Conservation (phyloP, 1,140 invertebrate genomes). For the Bombus consobrinus region DNA sequence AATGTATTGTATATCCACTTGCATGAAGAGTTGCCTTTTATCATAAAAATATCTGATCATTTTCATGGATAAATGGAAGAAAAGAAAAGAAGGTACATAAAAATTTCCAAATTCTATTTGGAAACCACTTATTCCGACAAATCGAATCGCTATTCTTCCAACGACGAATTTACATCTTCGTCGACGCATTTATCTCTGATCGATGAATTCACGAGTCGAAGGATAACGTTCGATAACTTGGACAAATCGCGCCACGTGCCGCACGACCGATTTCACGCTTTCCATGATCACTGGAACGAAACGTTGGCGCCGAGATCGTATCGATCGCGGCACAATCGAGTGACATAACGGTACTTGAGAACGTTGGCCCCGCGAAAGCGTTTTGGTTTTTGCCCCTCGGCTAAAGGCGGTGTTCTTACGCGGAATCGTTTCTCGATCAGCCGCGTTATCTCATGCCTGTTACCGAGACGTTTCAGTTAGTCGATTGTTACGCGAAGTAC, state of each 20-base stretch:
- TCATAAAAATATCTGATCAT: too few relatives aligned
- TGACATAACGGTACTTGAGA: constrained; percentile 51
- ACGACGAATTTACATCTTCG: background rate
- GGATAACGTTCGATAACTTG: background rate
- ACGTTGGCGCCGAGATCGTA: constrained; percentile 21
- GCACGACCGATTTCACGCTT: constrained; percentile 58
- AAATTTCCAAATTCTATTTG: background rate
- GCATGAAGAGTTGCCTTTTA: too few relatives aligned
- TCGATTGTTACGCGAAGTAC: constrained; percentile 36
- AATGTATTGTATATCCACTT: too few relatives aligned
- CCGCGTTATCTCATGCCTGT: constrained; percentile 50
- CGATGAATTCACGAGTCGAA: background rate
- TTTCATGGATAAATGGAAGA: too few relatives aligned
- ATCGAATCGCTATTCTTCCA: background rate
- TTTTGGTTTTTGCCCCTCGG: background rate
- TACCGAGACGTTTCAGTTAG: constrained; percentile 45
- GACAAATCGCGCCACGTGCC: constrained; percentile 31
- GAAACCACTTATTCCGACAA: background rate
- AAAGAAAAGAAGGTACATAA: too few relatives aligned
- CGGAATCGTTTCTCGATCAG: constrained; percentile 15
- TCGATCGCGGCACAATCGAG: constrained; percentile 23
- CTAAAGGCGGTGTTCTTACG: constrained; percentile 11
- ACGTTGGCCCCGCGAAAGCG: constrained; percentile 33
- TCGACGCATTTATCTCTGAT: background rate
- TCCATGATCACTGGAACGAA: constrained; percentile 38